Base-by-base conservation (phyloP, 1,140 invertebrate species). In the Drosophila orosa region DNA sequence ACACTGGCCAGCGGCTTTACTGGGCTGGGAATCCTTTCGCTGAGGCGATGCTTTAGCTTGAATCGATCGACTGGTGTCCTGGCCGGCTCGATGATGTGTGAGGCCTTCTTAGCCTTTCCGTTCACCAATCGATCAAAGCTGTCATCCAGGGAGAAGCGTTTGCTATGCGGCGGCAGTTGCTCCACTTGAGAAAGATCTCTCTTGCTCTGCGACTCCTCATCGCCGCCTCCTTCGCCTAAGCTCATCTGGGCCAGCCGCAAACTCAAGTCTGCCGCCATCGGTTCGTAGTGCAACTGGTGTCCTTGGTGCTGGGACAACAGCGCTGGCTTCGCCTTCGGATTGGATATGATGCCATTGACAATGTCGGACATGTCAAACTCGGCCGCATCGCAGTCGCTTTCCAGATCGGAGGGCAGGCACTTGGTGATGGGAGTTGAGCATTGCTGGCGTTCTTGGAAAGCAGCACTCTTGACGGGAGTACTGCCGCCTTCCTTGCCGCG, bases 341-440 rank as follows among this genome's bases (percentile, higher is more conserved):
- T 92, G 3, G 81, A 84, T 1, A 94, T 87, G 19, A 95, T 95
- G 29, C 92, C 91, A 19, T 95, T 93, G 8, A 95, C 92, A 67
- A 95, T 93, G 48, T 93, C 92, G 0, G 95, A 95, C 75, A 95
- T 86, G 61, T 95, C 92, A 12, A 92, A 90, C 39, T 92, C 92
- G 22, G 92, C 75, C 42, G 92, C 89, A 61, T 93, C 93, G 25
- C 62, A 66, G 44, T 92, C 84, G 27, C 79, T 90, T 42, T 92
- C 82, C 8, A 90, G 76, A 67, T 90, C 89, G 2, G 79, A 80
- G 5, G 78, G 71, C 35, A 86, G 52, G 27, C 45, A 74, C 48
- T 83, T 91, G 19, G 48, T 83, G 13, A 87, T 67, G n/a, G 89
- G 80, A 5, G 84, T 92, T 0, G 91, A 91, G 35, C 83, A 84